A percentile compares a stretch with the other conserved stretches of the same genome.
phyloP scores from a whole-genome alignment of 1,140 invertebrate genomes.

The Battus philenor region DNA sequence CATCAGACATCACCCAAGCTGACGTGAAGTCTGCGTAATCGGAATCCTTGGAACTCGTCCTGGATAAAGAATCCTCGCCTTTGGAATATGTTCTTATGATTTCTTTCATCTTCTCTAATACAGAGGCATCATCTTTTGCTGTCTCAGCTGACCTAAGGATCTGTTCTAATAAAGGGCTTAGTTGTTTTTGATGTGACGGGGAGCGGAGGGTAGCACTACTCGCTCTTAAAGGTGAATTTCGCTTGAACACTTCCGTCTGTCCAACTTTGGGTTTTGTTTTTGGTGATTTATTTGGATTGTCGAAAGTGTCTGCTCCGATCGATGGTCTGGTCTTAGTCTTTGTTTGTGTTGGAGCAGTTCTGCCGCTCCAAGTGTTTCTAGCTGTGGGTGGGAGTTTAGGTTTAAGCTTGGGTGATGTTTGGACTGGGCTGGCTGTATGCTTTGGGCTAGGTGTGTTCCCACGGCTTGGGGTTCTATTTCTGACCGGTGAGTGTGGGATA shows the following conservation, averaged over 20 bases:
- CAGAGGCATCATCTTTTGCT: conserved; percentile 81
- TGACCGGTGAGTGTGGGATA: conserved; percentile 61
- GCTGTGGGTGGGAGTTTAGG: conserved; percentile 57
- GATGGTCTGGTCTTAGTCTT: conserved; percentile 76
- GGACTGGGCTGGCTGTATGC: conserved; percentile 42
- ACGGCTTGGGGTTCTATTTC: conserved; percentile 65
- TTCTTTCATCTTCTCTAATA: conserved; percentile 83
- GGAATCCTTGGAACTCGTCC: conserved; percentile 76
- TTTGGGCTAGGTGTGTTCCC: conserved; percentile 66
- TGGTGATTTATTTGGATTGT: conserved; percentile 74
- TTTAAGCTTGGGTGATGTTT: conserved; percentile 58
- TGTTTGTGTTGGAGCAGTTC: conserved; percentile 62
- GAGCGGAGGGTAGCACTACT: conserved; percentile 78
- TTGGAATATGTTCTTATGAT: conserved; percentile 81
- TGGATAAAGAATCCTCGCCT: conserved; percentile 63
- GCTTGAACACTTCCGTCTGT: conserved; percentile 73
- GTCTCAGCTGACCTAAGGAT: conserved; percentile 82
- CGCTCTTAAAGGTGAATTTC: conserved; percentile 78
- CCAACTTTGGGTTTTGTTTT: conserved; percentile 51
- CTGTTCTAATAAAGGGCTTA: conserved; percentile 82
- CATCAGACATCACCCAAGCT: conserved; percentile 85
- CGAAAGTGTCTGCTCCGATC: conserved; percentile 82
- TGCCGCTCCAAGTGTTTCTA: conserved; percentile 85
- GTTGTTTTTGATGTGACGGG: conserved; percentile 76
- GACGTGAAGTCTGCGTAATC: conserved; percentile 82